Base-by-base conservation (phyloP, 2,113 vertebrate species). In the Gymnocephalus cernua region DNA sequence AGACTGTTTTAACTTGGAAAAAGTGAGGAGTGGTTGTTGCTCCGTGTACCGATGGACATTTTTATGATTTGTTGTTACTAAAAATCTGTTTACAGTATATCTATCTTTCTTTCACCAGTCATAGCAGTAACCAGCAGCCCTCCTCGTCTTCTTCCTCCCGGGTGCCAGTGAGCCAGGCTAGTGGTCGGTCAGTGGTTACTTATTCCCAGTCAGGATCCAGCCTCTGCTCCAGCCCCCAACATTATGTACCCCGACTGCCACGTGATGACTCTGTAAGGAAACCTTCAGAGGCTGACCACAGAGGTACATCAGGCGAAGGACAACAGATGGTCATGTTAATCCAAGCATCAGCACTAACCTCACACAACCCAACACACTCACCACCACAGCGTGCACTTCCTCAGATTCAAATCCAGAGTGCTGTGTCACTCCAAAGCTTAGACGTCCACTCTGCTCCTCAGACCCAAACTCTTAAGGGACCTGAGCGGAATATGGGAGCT, bases 71-170 rank as follows among this genome's bases (percentile, higher is more conserved):
- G n/a, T 64, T 63, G n/a, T 75, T 72, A 44, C 12, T 54, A 25
- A 56, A 47, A 57, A 7, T 3, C n/a, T 48, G 35, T 54, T 80
- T 65, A 21, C 45, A 47, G 56, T 35, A 27, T 48, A 10, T 83
- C 15, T 78, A 9, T 85, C 29, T 66, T 0, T 85, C 14, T 69
- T 66, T 86, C 38, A 14, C 11, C 47, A 81, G 72, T 59, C 64
- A 73, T 67, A 83, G 62, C 83, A 87, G 53, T 72, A 93, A 78
- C 86, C 93, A 94, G 84, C 92, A 93, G 73, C 90, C 91, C 44
- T 93, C 86, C 32, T 93, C 90, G 0, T 92, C 90, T 2, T 88
- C 90, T 15, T 93, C 95, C 59, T 78, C 92, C 77, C 21, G 88
- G 75, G 5, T 82, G 41, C 38, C 88, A 61, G 15, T 82, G 63